phyloP scores from a whole-genome alignment of 2,888 invertebrate species.

The Exocentrus adspersus region DNA sequence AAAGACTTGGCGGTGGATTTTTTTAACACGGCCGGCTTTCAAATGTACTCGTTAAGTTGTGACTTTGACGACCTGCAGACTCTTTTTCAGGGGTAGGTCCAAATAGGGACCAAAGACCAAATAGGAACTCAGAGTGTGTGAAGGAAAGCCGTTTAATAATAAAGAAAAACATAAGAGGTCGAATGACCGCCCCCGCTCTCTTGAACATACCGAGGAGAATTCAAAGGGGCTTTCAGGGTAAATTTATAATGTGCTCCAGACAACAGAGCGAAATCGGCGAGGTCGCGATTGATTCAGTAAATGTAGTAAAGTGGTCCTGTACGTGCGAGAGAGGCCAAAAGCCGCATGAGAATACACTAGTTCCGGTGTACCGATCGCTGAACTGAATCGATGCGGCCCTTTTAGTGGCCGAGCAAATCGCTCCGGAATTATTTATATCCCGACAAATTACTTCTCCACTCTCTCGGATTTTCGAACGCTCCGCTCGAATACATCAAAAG shows the following conservation, averaged over 20 bases:
- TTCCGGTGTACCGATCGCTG: constrained; percentile 48
- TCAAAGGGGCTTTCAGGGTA: constrained; percentile 53
- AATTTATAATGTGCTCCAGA: constrained; percentile 50
- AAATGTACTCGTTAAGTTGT: no score
- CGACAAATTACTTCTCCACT: constrained; percentile 34
- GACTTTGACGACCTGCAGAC: no score
- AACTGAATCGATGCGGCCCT: constrained; percentile 56
- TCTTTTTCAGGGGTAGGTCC: no score
- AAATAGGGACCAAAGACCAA: no score
- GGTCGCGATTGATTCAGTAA: constrained; percentile 50
- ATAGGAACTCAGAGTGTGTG: no score
- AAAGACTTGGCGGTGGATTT: no score
- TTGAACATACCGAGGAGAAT: no score
- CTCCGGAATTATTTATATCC: constrained; percentile 62
- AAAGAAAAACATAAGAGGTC: background rate
- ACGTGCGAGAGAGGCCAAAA: constrained; percentile 56
- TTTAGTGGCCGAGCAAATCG: constrained; percentile 63
- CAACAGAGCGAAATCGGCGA: constrained; percentile 48
- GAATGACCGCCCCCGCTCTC: constrained; percentile 28
- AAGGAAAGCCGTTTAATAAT: background rate
- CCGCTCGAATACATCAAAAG: constrained; percentile 36
- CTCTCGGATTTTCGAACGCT: constrained; percentile 26
- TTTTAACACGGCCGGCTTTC: no score
- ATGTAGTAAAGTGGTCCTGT: constrained; percentile 56
- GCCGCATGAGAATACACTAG: constrained; percentile 59